Percentiles rank a stretch among this genome's conserved stretches.
Conservation (phyloP, 2,797 vertebrate species). For the Oceanodroma leucorhoa region DNA sequence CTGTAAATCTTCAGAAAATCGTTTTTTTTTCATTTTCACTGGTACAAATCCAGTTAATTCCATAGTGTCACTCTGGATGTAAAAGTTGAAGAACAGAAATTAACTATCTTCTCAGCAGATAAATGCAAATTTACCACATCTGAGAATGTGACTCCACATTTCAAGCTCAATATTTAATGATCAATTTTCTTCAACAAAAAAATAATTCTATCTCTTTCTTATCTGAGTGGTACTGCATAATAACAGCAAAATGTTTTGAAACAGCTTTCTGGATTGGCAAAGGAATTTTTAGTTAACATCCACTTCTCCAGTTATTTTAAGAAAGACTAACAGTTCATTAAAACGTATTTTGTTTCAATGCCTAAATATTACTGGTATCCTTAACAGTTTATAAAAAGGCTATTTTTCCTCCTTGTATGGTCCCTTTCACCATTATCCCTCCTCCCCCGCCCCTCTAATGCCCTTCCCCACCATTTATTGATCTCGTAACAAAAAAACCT, state of each 20-base stretch:
- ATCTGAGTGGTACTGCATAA: neutral
- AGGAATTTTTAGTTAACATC: neutral
- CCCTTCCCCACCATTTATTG: neutral
- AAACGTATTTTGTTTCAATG: neutral
- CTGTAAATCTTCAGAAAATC: neutral
- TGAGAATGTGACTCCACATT: neutral
- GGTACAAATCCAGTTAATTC: neutral
- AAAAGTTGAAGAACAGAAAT: neutral
- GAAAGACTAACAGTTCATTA: neutral
- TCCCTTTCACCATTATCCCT: neutral
- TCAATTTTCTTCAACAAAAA: neutral
- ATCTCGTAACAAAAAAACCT: neutral
- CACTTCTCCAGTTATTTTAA: neutral
- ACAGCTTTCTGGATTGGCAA: neutral
- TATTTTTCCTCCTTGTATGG: fast-evolving
- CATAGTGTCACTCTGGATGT: neutral
- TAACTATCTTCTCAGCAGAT: neutral
- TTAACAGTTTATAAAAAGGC: neutral
- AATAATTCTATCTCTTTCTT: neutral
- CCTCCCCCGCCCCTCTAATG: fast-evolving
- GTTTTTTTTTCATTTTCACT: neutral
- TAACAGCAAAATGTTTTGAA: neutral
- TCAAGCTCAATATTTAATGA: neutral
- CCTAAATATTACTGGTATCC: neutral
- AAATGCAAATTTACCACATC: neutral